These are phyloP conservation scores for Hydrotaea cyrtoneurina DNA, from an alignment of 2,888 invertebrate genomes.

Conservation along the genomic window DNA sequence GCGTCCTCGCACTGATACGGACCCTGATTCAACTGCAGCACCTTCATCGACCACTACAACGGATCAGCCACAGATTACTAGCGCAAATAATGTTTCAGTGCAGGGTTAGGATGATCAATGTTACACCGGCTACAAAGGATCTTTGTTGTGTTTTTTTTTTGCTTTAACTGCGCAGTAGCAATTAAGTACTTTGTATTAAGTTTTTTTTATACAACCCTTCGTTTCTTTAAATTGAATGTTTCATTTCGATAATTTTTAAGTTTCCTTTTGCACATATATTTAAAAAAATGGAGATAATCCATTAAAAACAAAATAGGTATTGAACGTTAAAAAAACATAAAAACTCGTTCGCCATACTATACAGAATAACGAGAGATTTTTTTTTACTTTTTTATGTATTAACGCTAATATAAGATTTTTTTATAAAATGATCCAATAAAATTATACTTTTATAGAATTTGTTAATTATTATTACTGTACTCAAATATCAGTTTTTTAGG, in stretches of 20 bases:
- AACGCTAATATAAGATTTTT: no score
- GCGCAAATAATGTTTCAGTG: slow-evolving; percentile 66
- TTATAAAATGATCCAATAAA: no score
- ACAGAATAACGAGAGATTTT: no score
- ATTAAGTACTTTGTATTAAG: not conserved
- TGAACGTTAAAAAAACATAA: not conserved
- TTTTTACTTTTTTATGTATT: no score
- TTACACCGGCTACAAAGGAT: slow-evolving; percentile 40
- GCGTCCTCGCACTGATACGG: slow-evolving; percentile 80
- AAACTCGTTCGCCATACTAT: not conserved
- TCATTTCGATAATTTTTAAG: slow-evolving; percentile 4
- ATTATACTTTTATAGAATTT: no score
- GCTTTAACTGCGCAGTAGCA: slow-evolving; percentile 15
- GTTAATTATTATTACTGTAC: no score
- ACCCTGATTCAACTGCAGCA: slow-evolving; percentile 23
- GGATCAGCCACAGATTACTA: slow-evolving; percentile 43
- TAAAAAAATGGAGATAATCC: slow-evolving; percentile 64
- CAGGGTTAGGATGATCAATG: slow-evolving; percentile 55
- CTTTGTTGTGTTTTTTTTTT: slow-evolving; percentile 38
- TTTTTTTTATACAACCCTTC: slow-evolving; percentile 45
- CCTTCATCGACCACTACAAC: slow-evolving; percentile 6
- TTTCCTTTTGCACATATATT: slow-evolving; percentile 6
- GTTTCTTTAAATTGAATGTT: slow-evolving; percentile 19
- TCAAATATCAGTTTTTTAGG: no score
- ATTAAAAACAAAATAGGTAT: slow-evolving; percentile 58